A percentile compares a stretch with the other conserved stretches of the same genome.
These are phyloP conservation scores for Trachemys scripta DNA, from an alignment of 2,113 vertebrate genomes.

Conservation along the genomic window DNA sequence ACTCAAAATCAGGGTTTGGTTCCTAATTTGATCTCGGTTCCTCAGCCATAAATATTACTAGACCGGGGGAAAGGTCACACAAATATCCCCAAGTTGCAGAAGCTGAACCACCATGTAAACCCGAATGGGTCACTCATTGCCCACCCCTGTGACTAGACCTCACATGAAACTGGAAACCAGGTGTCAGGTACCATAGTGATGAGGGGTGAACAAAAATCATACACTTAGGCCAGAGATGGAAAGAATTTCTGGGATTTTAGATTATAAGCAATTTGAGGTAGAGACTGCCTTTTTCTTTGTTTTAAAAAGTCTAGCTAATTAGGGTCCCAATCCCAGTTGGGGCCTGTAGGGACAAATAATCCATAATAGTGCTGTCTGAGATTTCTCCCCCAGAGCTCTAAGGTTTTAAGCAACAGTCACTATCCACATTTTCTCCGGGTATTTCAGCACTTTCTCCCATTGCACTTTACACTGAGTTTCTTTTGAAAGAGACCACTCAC, in stretches of 20 bases:
- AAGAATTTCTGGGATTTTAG: background rate
- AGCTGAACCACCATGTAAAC: background rate
- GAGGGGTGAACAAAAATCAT: background rate
- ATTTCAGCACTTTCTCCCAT: background rate
- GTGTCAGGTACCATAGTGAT: background rate
- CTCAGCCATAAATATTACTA: background rate
- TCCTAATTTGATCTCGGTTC: background rate
- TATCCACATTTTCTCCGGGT: background rate
- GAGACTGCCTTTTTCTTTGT: background rate
- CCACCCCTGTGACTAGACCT: background rate
- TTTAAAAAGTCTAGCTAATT: background rate
- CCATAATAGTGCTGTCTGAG: background rate
- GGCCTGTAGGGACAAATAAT: background rate
- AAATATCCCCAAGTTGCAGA: background rate
- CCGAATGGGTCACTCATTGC: background rate
- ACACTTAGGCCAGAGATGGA: background rate
- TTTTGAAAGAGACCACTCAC: background rate
- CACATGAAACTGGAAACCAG: background rate
- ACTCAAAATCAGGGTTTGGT: background rate
- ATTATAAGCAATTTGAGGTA: background rate
- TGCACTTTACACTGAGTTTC: background rate
- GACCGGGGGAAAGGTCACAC: background rate
- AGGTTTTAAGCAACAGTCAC: background rate
- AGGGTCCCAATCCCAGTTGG: background rate
- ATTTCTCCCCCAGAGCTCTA: background rate